Evolutionary conservation across 2,113 vertebrate species (phyloP).

Genomic region (Erinaceus europaeus): DNA sequence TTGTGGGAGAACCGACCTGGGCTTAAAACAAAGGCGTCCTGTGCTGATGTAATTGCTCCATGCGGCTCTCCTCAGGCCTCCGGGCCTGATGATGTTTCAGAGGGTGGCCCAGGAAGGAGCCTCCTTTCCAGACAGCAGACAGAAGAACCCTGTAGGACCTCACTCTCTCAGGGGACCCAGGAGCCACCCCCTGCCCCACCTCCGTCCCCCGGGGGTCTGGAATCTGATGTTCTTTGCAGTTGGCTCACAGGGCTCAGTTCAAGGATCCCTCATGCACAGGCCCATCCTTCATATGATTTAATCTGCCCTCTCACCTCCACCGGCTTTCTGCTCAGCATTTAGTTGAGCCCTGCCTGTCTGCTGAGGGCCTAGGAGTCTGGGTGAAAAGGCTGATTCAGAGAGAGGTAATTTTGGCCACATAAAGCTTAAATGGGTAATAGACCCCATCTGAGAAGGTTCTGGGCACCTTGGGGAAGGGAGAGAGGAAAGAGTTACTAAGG

Average conservation of each 20-base stretch:
- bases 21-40: conserved; percentile 70
- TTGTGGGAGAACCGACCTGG: conserved; percentile 64
- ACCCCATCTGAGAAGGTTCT: background rate
- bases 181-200: too few relatives aligned
- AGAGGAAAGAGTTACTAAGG: background rate
- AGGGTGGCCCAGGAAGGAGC: background rate
- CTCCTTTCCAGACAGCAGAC: background rate
- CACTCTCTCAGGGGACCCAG: fast-evolving
- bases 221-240: background rate
- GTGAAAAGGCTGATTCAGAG: background rate
- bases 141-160: background rate
- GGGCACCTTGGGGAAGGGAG: background rate
- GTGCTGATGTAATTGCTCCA: conserved; percentile 69
- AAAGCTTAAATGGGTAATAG: background rate
- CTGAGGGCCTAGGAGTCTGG: background rate
- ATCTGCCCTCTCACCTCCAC: background rate
- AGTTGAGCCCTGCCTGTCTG: background rate
- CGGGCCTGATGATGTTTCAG: background rate
- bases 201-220: background rate
- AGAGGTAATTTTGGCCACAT: background rate
- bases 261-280: background rate
- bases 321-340: background rate
- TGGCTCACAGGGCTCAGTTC: background rate
- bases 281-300: background rate
- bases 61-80: background rate